Percentiles rank a stretch among this genome's conserved stretches.
Evolutionary conservation across 2,797 vertebrate species (phyloP).

Genomic region (Champsocephalus gunnari): DNA sequence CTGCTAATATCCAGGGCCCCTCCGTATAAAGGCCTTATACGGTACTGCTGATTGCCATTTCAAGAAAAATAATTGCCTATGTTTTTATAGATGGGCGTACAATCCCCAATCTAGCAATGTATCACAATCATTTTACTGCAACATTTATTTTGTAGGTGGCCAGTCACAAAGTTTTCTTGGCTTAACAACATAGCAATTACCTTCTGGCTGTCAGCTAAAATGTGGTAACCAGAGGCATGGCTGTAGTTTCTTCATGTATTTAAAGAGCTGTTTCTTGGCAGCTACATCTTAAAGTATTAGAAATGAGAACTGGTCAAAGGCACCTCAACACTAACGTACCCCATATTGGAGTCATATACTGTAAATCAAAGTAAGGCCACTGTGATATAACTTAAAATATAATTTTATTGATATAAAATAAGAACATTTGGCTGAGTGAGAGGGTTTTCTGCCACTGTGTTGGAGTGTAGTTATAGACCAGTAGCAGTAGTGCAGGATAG

Average conservation of each 20-base stretch:
- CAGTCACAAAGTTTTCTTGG: background rate
- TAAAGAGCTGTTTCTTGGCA: background rate
- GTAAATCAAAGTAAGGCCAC: background rate
- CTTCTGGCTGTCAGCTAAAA: background rate
- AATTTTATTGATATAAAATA: background rate
- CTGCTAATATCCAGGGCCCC: no score
- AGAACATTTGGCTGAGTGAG: background rate
- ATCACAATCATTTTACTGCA: background rate
- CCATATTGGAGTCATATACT: background rate
- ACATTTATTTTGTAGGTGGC: no score
- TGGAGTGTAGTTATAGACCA: background rate
- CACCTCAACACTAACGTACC: background rate
- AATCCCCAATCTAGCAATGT: background rate
- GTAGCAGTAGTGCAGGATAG: background rate
- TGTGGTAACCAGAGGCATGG: background rate
- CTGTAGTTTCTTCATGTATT: background rate
- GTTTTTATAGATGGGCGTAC: background rate
- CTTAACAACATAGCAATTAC: background rate
- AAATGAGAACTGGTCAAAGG: background rate
- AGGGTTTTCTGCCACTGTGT: background rate
- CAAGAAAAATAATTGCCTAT: background rate
- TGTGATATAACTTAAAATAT: background rate
- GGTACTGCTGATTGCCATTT: background rate
- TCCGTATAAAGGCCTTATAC: background rate
- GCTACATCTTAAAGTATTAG: conserved; percentile 4